These are phyloP conservation scores for Cyrtonyx montezumae DNA, from an alignment of 2,113 vertebrate genomes.

Conservation along the genomic window DNA sequence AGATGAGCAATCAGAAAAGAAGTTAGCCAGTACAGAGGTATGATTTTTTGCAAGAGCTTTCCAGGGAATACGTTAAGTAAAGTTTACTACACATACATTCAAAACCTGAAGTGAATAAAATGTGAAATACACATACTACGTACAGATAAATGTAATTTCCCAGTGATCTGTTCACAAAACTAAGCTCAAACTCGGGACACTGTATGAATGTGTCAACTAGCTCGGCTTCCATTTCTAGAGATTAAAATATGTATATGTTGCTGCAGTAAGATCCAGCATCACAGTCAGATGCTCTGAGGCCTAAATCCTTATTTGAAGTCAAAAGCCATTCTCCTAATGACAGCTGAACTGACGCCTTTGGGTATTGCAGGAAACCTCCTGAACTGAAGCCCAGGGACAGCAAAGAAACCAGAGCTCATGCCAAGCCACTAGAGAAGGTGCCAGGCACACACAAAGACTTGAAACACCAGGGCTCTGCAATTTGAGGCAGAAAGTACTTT, in stretches of 20 bases:
- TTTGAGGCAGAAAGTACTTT: neutral
- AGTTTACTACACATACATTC: neutral
- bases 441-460: fast-evolving
- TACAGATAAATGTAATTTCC: neutral
- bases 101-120: neutral
- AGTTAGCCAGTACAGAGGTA: neutral
- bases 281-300: neutral
- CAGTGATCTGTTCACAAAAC: neutral
- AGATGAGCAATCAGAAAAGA: neutral
- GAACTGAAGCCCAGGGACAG: neutral
- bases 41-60: neutral
- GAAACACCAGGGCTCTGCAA: neutral
- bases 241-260: neutral
- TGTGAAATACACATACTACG: neutral
- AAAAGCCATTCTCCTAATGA: neutral
- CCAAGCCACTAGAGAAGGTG: neutral
- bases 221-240: neutral
- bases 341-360: slow-evolving; percentile 7
- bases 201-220: neutral
- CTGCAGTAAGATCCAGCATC: neutral
- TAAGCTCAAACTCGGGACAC: neutral
- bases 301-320: slow-evolving; percentile 11
- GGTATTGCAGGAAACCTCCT: slow-evolving; percentile 10
- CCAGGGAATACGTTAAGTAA: neutral
- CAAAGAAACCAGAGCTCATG: neutral